Base-by-base conservation (phyloP, 2,797 vertebrate species). In the Pelochelys cantorii region DNA sequence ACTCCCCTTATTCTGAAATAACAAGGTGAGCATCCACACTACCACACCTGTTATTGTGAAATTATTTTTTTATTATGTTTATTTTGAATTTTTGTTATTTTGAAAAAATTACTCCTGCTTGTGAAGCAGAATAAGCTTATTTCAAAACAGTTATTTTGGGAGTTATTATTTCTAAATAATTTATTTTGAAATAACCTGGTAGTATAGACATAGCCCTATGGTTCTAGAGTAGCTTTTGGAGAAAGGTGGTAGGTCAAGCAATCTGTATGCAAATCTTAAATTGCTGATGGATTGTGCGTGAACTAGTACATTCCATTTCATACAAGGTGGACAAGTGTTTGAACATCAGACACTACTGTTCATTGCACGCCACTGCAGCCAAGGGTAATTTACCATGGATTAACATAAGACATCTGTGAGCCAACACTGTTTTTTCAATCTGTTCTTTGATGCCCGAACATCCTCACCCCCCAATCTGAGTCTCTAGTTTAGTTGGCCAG, bases 311-410 rank as follows among this genome's bases (percentile, higher is more conserved):
- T 52, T 80, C 65, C 12, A 48, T 89, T 18, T 85, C 85, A 79
- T 90, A 92, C 81, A 77, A 78, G 89, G 86, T 74, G 84, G 31
- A 31, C 27, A 23, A 15, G 53, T 85, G 4, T 55, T 92, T 92
- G 54, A 25, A 80, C 52, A 27, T 59, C 62, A 48, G 42, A 8
- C 42, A 48, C 42, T 48, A 48, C 42, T 48, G 42, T 48, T 48
- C 42, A 48, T 48, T 48, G 42, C 42, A 48, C 7, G 42, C 8
- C 42, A 48, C 42, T 48, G 42, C 29, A 31, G 29, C n/a, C n/a
- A 7, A 37, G 10, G 65, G n/a, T 37, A n/a, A 71, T 11, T 71
- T 71, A 71, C 17, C 37, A 5, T 34, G n/a, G 65, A 15, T 20
- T 17, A 11, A 34, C 34, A 17, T 68, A 68, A 68, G 20, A n/a